Base-by-base conservation (phyloP, 2,113 vertebrate species). In the Salvelinus fontinalis region DNA sequence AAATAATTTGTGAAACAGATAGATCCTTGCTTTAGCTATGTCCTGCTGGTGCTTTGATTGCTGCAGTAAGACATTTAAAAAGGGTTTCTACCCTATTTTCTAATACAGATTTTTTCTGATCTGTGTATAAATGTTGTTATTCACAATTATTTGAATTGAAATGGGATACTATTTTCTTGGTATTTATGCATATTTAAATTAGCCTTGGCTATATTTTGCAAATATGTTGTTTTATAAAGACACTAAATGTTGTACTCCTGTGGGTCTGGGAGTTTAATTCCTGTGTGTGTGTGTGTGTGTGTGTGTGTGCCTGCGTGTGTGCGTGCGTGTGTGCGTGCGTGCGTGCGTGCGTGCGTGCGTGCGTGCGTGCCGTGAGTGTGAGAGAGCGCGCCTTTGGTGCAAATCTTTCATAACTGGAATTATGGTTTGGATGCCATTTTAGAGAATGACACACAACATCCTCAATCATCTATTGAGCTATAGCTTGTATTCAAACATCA, bases 161-260 rank as follows among this genome's bases (percentile, higher is more conserved):
- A 94, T 84, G 82, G 89, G 88, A 89, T 12, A 91, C 85, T 93
- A 92, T 93, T 93, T 94, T 94, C 90, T 92, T 92, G 92, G 89
- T 94, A 93, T 94, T 93, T 93, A 94, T 94, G 92, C 86, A 83
- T 94, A 93, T 94, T 94, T 93, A 93, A 93, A 94, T 89, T 89
- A 92, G 90, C 92, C 90, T 92, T 92, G 91, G 92, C 93, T 94
- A 92, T 94, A 93, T 94, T 94, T 94, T 94, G 93, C 90, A 93
- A 92, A 93, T 89, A 89, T 92, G 91, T 93, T 94, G 92, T 92
- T 94, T 94, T 93, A 93, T 93, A 93, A 92, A 93, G 88, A 94
- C 92, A 93, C 92, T 93, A 93, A 90, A 89, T 90, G 86, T 88
- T 87, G 72, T 89, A 83, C 74, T 77, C 84, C 79, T 66, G 57